Percentiles rank a stretch among this genome's conserved stretches.
Conservation (phyloP, 2,888 invertebrate genomes). For the Aporophyla lueneburgensis region DNA sequence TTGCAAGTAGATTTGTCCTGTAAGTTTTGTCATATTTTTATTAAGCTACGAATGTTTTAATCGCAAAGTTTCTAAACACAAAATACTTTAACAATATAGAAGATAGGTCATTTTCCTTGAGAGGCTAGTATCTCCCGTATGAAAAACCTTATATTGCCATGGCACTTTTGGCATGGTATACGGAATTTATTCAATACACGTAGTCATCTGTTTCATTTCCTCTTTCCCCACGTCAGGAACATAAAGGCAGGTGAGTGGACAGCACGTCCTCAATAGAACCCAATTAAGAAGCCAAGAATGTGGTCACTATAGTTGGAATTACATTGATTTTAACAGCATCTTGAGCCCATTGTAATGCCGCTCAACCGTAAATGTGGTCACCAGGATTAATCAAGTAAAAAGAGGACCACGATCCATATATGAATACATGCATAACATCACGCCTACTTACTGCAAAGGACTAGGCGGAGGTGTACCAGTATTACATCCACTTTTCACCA, state of each 20-base stretch:
- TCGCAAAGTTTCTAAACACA: background rate
- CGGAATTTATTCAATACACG: background rate
- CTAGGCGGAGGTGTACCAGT: background rate
- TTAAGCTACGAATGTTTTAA: slow-evolving; percentile 3
- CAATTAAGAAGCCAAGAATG: slow-evolving; percentile 48
- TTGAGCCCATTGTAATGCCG: slow-evolving; percentile 41
- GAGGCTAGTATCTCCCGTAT: background rate
- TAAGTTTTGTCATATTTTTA: slow-evolving; percentile 9
- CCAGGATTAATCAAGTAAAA: slow-evolving; percentile 51
- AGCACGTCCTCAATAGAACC: slow-evolving; percentile 7
- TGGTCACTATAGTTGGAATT: slow-evolving; percentile 29
- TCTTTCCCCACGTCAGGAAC: background rate
- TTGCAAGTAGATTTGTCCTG: no score
- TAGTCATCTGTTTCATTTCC: slow-evolving; percentile 1
- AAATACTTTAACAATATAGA: background rate
- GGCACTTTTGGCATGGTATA: background rate
- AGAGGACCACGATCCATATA: slow-evolving; percentile 28
- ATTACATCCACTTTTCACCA: background rate
- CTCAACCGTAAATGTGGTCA: slow-evolving; percentile 37
- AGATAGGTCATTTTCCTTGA: background rate
- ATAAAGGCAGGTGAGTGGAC: background rate
- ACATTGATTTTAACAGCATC: slow-evolving; percentile 39
- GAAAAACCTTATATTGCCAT: background rate
- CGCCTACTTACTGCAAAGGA: background rate
- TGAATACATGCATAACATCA: slow-evolving; percentile 20